Evolutionary conservation across 2,113 vertebrate genomes (phyloP), one percentile per base, ranked within the genome.

Genomic region (Candoia aspera): DNA sequence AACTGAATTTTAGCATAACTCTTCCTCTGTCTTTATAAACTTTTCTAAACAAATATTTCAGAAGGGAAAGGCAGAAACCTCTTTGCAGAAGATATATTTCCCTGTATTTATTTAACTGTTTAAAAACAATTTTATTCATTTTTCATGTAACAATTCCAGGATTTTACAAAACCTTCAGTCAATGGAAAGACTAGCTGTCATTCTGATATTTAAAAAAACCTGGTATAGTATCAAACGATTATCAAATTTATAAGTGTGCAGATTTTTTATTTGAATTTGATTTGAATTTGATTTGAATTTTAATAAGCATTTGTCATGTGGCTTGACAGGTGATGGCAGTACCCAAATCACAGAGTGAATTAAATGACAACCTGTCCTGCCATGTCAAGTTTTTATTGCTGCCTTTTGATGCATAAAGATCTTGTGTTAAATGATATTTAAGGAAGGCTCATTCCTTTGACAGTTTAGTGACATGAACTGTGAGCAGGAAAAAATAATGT

Each of bases 321-420:
- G 54, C 91, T 83, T 96, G 95, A 93, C 88, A 96, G 91, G 91
- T 90, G 93, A 46, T 94, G 95, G 92, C 94, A 96, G 93, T 88
- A 83, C 94, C 93, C 91, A 91, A 92, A 92, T 94, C 93, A 60
- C 89, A 3, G 84, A 94, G 95, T 91, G 93, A 90, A 91, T 90
- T 90, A 94, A 84, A 91, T 93, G 94, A 96, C 93, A 95, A 94
- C 91, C 91, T 94, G 15, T 94, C 90, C 83, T 86, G 93, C n/a
- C 85, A 86, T 89, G 90, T 93, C 93, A 91, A 90, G 86, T 92
- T 96, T 94, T 93, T 92, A 87, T 49, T 92, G 87, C 64, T 94
- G 62, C 91, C 94, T 93, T 92, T 94, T 86, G 84, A 90, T 92
- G 83, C 84, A 84, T 87, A 84, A 13, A 87, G 88, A 94, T 93